phyloP scores from a whole-genome alignment of 2,113 vertebrate species.

The Neogobius melanostomus region DNA sequence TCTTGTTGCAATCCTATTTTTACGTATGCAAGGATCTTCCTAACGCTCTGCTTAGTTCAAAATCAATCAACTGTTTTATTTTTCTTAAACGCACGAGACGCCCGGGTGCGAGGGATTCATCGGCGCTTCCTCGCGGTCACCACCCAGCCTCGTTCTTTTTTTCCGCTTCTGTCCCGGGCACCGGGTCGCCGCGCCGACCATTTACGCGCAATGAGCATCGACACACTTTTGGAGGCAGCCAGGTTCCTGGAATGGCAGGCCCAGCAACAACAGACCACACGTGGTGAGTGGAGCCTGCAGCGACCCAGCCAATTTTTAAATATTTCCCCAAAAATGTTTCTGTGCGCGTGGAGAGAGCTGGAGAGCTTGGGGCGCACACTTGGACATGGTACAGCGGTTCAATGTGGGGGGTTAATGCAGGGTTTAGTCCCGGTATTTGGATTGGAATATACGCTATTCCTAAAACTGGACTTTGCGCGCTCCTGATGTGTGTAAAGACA shows the following conservation, averaged over 20 bases:
- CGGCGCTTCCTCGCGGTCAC: conserved; percentile 42
- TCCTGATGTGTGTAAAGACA: conserved; percentile 30
- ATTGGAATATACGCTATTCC: conserved; percentile 57
- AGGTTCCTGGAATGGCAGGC: conserved; percentile 95
- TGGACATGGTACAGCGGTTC: conserved; percentile 4
- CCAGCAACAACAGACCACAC: conserved; percentile 92
- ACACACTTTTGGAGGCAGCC: conserved; percentile 93
- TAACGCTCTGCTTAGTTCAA: conserved; percentile 52
- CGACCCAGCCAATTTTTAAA: not conserved
- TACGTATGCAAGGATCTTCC: conserved; percentile 79
- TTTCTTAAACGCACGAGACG: conserved; percentile 25
- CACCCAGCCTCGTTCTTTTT: conserved; percentile 42
- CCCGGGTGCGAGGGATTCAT: conserved; percentile 30
- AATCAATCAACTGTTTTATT: not conserved
- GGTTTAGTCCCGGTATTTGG: not conserved
- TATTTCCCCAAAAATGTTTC: not conserved
- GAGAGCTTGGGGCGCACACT: not conserved
- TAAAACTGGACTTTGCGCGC: conserved; percentile 61
- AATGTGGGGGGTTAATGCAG: not conserved
- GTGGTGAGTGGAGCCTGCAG: conserved; percentile 80
- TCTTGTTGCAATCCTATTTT: conserved; percentile 90
- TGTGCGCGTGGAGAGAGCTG: not conserved
- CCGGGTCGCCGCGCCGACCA: conserved; percentile 64
- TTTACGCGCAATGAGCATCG: conserved; percentile 90
- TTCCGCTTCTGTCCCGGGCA: conserved; percentile 63